Percentiles rank a stretch among this genome's conserved stretches.
phyloP scores from a whole-genome alignment of 2,797 vertebrate genomes.

The Sciurus carolinensis region DNA sequence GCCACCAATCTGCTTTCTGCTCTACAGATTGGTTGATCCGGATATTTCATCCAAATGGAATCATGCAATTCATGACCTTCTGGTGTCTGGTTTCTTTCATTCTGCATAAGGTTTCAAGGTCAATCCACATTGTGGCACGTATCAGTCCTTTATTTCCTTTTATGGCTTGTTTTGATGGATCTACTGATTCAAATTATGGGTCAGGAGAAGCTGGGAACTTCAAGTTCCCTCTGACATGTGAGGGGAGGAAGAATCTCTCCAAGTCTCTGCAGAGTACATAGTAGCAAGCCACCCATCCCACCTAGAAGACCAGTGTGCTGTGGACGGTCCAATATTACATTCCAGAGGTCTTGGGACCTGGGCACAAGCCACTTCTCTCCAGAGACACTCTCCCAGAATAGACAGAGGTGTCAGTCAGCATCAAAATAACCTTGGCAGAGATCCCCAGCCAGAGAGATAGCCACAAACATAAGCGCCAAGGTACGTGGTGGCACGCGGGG shows the following conservation, averaged over 20 bases:
- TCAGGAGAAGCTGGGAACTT: background rate
- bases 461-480: conserved; percentile 50
- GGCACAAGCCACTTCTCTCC: background rate
- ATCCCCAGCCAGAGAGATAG: conserved; percentile 60
- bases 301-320: background rate
- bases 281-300: background rate
- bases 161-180: background rate
- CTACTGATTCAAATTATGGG: background rate
- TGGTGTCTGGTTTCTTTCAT: background rate
- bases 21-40: background rate
- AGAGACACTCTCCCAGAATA: conserved; percentile 74
- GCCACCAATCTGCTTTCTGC: background rate
- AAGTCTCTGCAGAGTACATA: background rate
- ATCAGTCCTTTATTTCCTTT: background rate
- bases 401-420: conserved; percentile 72
- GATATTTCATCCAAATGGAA: background rate
- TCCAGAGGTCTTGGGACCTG: conserved; percentile 73
- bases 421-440: conserved; percentile 77
- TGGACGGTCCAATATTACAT: background rate
- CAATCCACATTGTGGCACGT: background rate
- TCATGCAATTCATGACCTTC: background rate
- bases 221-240: background rate
- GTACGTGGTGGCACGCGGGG: conserved; percentile 21
- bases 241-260: background rate
- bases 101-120: background rate